phyloP scores from a whole-genome alignment of 2,888 invertebrate genomes.

The Agapostemon virescens region DNA sequence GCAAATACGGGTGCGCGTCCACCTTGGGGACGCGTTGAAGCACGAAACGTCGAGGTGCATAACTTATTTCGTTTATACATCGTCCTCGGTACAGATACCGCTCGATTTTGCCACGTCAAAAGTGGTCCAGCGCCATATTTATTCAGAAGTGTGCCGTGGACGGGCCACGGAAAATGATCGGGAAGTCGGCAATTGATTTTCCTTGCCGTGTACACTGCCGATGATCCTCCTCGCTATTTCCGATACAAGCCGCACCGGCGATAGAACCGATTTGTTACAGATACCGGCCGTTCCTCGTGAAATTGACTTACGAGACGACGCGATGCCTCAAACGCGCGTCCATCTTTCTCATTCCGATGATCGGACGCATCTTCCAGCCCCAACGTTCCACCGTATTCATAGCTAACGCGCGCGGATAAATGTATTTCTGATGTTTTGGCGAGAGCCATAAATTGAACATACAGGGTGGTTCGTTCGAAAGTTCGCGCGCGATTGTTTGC shows the following conservation, averaged over 20 bases:
- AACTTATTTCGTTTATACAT: slow-evolving; percentile 72
- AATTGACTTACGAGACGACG: slow-evolving; percentile 61
- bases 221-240: slow-evolving; percentile 53
- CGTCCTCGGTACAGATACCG: slow-evolving; percentile 52
- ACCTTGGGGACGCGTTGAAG: slow-evolving; percentile 44
- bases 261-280: slow-evolving; percentile 63
- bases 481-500: background rate
- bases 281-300: slow-evolving; percentile 54
- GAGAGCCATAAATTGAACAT: background rate
- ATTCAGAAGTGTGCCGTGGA: slow-evolving; percentile 55
- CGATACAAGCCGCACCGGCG: slow-evolving; percentile 52
- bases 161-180: slow-evolving; percentile 28
- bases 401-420: background rate
- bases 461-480: background rate
- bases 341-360: slow-evolving; percentile 38
- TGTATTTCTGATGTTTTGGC: background rate
- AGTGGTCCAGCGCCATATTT: slow-evolving; percentile 67
- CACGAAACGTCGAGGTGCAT: slow-evolving; percentile 67
- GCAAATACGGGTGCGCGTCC: slow-evolving; percentile 34
- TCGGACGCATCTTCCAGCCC: slow-evolving; percentile 3
- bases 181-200: slow-evolving; percentile 67
- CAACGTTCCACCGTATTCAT: background rate
- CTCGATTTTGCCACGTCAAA: slow-evolving; percentile 43
- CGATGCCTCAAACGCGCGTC: slow-evolving; percentile 29
- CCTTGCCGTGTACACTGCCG: slow-evolving; percentile 56